Conservation (phyloP, 1,140 invertebrate genomes). For the Drosophila virilis region DNA sequence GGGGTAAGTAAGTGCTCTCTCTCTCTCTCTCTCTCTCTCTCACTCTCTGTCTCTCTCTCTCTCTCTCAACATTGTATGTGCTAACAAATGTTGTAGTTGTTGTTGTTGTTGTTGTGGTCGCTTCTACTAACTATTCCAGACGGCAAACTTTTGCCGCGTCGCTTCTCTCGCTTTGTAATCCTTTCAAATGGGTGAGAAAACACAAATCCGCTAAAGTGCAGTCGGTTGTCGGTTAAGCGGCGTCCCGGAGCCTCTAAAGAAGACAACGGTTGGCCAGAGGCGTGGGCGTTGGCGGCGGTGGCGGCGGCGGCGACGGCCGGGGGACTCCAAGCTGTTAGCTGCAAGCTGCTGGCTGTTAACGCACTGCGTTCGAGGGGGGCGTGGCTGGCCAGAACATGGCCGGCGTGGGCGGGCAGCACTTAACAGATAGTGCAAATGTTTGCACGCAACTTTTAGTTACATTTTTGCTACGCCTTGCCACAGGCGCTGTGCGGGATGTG, state of each 20-base stretch:
- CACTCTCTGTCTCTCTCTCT: conserved; percentile 52
- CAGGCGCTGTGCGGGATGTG: neutral
- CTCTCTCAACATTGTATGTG: conserved; percentile 36
- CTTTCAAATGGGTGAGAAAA: conserved; percentile 80
- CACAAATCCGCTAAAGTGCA: conserved; percentile 80
- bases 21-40: conserved; percentile 40
- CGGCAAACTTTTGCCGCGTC: conserved; percentile 43
- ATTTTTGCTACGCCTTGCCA: conserved; percentile 35
- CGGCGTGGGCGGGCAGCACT: conserved; percentile 41
- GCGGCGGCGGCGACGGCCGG: too few species aligned
- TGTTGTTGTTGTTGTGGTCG: conserved; percentile 30
- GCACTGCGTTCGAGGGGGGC: neutral
- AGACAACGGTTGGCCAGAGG: conserved; percentile 9
- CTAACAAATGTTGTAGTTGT: conserved; percentile 12
- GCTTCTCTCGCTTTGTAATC: conserved; percentile 68
- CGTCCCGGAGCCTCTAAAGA: conserved; percentile 20
- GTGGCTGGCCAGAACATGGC: conserved; percentile 1
- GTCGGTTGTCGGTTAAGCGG: conserved; percentile 67
- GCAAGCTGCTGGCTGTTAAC: neutral
- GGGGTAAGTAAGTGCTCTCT: conserved; percentile 84
- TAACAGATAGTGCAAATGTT: conserved; percentile 73
- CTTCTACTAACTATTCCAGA: conserved; percentile 37
- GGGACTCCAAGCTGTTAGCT: conserved; percentile 14
- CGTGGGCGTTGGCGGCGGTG: too few species aligned
- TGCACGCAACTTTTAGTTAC: conserved; percentile 77